Evolutionary conservation across 2,888 invertebrate genomes (phyloP).

Genomic region (Leptinotarsa haldemani): DNA sequence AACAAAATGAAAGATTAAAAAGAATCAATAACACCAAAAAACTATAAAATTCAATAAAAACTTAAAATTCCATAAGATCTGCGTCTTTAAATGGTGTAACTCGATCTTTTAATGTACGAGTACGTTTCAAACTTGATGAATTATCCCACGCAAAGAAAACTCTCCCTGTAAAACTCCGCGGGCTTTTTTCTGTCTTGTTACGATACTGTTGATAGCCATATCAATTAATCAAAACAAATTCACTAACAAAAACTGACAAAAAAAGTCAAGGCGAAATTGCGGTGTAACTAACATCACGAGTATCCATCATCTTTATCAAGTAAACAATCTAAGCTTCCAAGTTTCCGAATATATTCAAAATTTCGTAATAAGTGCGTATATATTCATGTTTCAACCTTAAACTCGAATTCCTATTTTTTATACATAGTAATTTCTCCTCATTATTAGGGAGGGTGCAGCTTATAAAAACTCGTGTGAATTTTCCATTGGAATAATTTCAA

Average conservation of each 20-base stretch:
- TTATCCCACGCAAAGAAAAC: too few species aligned
- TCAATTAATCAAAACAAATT: neutral
- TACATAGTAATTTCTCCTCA: constrained; percentile 11
- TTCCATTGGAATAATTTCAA: constrained; percentile 4
- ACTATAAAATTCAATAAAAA: too few species aligned
- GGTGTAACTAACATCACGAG: neutral
- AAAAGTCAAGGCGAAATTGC: constrained; percentile 17
- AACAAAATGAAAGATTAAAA: too few species aligned
- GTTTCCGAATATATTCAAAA: constrained; percentile 19
- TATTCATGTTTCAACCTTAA: constrained; percentile 24
- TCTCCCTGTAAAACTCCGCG: too few species aligned
- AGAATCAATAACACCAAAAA: too few species aligned
- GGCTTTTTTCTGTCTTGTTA: neutral
- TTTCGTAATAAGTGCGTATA: constrained; percentile 22
- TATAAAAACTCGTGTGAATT: constrained; percentile 19
- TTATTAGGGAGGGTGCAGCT: constrained; percentile 18
- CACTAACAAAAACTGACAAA: neutral
- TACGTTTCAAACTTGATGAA: too few species aligned
- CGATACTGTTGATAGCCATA: neutral
- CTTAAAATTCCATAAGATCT: too few species aligned
- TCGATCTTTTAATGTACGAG: too few species aligned
- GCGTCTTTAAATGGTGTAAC: too few species aligned
- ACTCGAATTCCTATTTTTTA: constrained; percentile 19
- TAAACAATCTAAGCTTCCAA: constrained; percentile 9
- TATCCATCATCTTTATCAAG: constrained; percentile 10